Percentiles rank a stretch among this genome's conserved stretches.
These are phyloP conservation scores for Chrysaora quinquecirrha DNA, from an alignment of 30 jellyfish, hydroid and myxozoan genomes.

Conservation along the genomic window DNA sequence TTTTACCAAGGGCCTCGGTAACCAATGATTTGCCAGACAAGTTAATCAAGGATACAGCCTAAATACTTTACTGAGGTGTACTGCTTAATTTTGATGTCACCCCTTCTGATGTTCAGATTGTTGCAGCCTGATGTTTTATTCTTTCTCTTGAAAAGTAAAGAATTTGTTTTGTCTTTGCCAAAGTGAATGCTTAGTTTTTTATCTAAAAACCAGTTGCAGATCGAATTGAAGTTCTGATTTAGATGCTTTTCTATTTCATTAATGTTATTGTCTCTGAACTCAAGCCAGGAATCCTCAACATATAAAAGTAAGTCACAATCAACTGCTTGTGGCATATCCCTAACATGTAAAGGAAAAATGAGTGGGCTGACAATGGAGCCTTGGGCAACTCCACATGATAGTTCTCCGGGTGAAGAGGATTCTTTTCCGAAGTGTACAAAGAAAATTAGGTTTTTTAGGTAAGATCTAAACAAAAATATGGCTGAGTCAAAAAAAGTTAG, in stretches of 20 bases:
- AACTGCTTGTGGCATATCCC: constrained; percentile 31
- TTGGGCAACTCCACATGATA: constrained; percentile 49
- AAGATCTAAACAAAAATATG: constrained; percentile 11
- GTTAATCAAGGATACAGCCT: constrained; percentile 31
- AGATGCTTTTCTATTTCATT: constrained; percentile 7
- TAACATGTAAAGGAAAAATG: constrained; percentile 1
- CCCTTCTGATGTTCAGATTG: constrained; percentile 1
- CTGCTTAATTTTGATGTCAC: constrained; percentile 47
- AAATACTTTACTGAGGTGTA: constrained; percentile 34
- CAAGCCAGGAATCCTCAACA: constrained; percentile 33
- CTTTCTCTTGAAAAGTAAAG: constrained; percentile 3
- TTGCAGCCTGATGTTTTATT: not conserved
- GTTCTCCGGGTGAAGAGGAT: not conserved
- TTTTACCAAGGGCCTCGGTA: constrained; percentile 26
- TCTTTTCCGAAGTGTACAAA: not conserved
- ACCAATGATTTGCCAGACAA: constrained; percentile 44
- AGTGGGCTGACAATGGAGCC: constrained; percentile 44
- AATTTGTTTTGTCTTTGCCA: constrained; percentile 6
- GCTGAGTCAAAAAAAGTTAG: constrained; percentile 21
- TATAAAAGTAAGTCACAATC: constrained; percentile 26
- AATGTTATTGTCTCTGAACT: not conserved
- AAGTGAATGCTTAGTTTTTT: constrained; percentile 4
- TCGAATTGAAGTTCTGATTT: not conserved
- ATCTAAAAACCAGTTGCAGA: not conserved
- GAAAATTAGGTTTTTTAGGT: constrained; percentile 12